A percentile compares a stretch with the other conserved stretches of the same genome.
phyloP scores from a whole-genome alignment of 2,113 vertebrate genomes.

The Tragelaphus imberbis region DNA sequence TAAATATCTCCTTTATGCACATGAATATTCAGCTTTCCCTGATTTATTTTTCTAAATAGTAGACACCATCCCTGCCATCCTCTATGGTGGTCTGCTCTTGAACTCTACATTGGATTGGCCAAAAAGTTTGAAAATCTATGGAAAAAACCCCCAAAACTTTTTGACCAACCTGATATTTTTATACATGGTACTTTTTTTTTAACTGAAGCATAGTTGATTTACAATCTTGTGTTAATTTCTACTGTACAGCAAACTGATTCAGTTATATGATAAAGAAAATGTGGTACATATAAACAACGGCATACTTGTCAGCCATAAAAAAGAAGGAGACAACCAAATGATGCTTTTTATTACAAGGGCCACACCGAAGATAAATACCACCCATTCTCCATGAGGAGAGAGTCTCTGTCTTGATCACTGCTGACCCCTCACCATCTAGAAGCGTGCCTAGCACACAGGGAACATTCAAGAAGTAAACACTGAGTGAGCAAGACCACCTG shows the following conservation, averaged over 20 bases:
- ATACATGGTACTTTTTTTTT: fast-evolving
- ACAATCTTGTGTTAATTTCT: neutral
- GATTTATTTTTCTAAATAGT: fast-evolving
- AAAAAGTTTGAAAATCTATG: neutral
- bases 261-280: neutral
- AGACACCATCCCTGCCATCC: neutral
- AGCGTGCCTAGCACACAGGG: neutral
- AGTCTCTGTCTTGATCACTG: neutral
- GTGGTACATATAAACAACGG: neutral
- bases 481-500: no score
- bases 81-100: neutral
- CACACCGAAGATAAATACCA: neutral
- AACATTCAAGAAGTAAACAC: neutral
- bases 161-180: neutral
- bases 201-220: neutral
- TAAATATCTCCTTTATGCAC: no score
- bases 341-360: neutral
- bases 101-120: neutral
- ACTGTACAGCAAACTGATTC: neutral
- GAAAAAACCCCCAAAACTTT: neutral
- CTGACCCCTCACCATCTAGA: neutral
- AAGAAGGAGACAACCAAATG: neutral
- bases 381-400: fast-evolving
- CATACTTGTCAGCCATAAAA: neutral
- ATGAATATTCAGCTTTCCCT: fast-evolving